These are phyloP conservation scores for Sebastes umbrosus DNA, from an alignment of 2,797 vertebrate genomes.

Conservation along the genomic window DNA sequence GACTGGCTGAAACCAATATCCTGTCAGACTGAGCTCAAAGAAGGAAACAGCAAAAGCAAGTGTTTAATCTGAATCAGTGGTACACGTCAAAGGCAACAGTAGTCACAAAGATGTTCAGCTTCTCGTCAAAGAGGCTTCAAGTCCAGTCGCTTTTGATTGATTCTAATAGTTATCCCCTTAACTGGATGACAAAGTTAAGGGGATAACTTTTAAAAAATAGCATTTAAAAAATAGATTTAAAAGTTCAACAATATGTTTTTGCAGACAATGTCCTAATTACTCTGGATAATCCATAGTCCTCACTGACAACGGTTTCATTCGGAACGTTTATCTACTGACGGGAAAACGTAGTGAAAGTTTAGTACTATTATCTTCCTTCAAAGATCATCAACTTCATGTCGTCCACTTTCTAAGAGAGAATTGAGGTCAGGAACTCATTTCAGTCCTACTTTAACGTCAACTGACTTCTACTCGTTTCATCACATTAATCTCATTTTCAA, in stretches of 20 bases:
- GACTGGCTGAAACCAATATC: not conserved
- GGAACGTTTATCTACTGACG: not conserved
- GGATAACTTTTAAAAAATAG: too few relatives aligned
- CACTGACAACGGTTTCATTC: not conserved
- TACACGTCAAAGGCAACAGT: not conserved
- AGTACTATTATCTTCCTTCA: not conserved
- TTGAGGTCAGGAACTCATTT: constrained; percentile 19
- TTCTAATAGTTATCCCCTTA: not conserved
- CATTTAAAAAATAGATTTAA: not conserved
- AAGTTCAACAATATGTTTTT: not conserved
- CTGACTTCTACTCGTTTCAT: not conserved
- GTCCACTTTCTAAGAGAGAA: not conserved
- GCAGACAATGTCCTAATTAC: not conserved
- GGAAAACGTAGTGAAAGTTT: not conserved
- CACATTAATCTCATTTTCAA: constrained; percentile 36
- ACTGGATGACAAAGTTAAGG: not conserved
- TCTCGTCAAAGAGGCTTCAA: not conserved
- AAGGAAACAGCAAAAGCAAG: not conserved
- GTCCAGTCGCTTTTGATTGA: not conserved
- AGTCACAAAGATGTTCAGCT: not conserved
- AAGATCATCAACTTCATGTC: not conserved
- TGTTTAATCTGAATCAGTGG: not conserved
- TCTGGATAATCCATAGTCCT: not conserved
- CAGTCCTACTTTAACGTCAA: not conserved
- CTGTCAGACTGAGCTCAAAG: not conserved